Conservation (phyloP, 2,888 invertebrate genomes). For the Desoria tigrina region DNA sequence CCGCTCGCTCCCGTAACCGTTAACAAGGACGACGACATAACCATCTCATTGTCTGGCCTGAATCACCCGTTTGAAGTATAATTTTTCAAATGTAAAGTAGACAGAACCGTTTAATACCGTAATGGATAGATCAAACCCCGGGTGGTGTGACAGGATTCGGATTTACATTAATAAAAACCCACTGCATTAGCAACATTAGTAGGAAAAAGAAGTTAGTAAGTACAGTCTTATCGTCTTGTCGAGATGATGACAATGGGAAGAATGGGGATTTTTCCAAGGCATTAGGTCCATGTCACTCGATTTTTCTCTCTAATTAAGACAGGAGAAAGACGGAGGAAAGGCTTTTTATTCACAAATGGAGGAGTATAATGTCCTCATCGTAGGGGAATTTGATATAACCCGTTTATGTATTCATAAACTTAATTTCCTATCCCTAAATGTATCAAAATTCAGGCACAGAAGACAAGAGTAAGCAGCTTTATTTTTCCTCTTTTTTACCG, state of each 20-base stretch:
- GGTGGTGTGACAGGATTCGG: constrained; percentile 3
- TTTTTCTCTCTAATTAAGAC: constrained; percentile 36
- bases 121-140: neutral
- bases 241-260: constrained; percentile 7
- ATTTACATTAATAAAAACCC: constrained; percentile 5
- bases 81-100: too few relatives aligned
- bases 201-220: neutral
- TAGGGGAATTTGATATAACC: neutral
- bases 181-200: neutral
- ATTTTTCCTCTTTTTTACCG: too few relatives aligned
- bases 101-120: too few relatives aligned
- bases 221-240: neutral
- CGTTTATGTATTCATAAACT: too few relatives aligned
- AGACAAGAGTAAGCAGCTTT: too few relatives aligned
- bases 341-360: constrained; percentile 18
- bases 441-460: too few relatives aligned
- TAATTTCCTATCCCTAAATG: too few relatives aligned
- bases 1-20: too few relatives aligned
- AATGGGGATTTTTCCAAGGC: constrained; percentile 31
- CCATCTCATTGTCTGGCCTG: too few relatives aligned
- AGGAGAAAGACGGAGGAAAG: constrained; percentile 28
- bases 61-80: too few relatives aligned
- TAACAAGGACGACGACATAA: too few relatives aligned
- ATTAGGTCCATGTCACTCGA: constrained; percentile 32
- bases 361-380: neutral